Conservation (phyloP, 2,113 vertebrate genomes). For the Trichomycterus rosablanca region DNA sequence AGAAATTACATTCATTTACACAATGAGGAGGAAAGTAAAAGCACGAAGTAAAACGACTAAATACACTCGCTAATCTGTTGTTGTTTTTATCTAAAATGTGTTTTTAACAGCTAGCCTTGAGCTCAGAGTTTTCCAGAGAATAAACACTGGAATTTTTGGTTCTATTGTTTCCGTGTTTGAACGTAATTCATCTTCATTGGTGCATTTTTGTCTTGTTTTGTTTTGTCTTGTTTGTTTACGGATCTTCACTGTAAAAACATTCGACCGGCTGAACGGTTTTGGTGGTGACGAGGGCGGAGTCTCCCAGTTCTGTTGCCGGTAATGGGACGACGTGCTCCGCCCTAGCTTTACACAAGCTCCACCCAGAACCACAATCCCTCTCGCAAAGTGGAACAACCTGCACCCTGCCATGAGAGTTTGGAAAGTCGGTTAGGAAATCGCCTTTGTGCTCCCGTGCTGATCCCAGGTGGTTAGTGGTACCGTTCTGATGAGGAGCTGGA, state of each 20-base stretch:
- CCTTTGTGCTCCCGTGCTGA: not conserved
- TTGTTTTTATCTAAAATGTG: too few species aligned
- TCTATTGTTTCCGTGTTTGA: too few species aligned
- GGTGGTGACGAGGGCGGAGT: constrained; percentile 22
- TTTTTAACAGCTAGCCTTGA: too few species aligned
- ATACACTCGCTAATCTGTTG: too few species aligned
- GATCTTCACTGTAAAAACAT: not conserved
- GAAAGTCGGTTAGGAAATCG: not conserved
- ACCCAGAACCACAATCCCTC: constrained; percentile 2
- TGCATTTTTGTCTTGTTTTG: too few species aligned
- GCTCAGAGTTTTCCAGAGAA: too few species aligned
- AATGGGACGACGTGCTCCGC: constrained; percentile 8
- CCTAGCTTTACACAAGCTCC: not conserved
- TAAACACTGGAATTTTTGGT: too few species aligned
- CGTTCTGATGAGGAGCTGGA: not conserved
- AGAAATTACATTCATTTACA: too few species aligned
- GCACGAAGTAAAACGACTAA: too few species aligned
- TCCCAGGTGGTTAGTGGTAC: not conserved
- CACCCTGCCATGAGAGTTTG: not conserved
- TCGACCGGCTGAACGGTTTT: constrained; percentile 7
- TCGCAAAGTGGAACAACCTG: not conserved
- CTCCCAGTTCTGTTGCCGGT: constrained; percentile 22
- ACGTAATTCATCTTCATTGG: too few species aligned
- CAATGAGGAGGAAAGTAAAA: too few species aligned
- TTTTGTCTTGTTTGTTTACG: not conserved